phyloP scores from a whole-genome alignment of 2,113 vertebrate genomes.

The Panthera leo region DNA sequence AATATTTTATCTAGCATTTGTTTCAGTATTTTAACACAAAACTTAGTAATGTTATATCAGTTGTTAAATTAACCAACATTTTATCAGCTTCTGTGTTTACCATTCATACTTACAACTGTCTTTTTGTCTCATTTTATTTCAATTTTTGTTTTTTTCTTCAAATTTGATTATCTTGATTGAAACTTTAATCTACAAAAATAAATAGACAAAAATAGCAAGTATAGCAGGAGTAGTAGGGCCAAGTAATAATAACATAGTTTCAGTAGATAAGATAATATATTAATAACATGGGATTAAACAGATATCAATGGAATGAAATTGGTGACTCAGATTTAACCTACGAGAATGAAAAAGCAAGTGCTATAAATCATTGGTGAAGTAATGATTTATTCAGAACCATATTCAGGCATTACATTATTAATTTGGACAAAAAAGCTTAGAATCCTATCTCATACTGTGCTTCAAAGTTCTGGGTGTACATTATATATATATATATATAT shows the following conservation, averaged over 20 bases:
- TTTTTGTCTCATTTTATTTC: background rate
- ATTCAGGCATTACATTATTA: background rate
- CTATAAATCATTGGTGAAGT: background rate
- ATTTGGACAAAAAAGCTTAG: background rate
- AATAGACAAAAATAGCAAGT: background rate
- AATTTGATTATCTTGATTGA: background rate
- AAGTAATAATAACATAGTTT: background rate
- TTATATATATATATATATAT: background rate
- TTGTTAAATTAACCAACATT: background rate
- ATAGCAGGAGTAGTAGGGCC: background rate
- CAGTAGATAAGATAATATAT: background rate
- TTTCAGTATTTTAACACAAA: background rate
- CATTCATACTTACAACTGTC: background rate
- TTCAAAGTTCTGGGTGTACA: background rate
- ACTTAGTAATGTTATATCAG: background rate
- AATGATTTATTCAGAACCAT: background rate
- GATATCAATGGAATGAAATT: background rate
- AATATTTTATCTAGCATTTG: background rate
- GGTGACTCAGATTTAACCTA: background rate
- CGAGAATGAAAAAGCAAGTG: background rate
- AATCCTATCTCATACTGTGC: background rate
- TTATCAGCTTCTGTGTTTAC: background rate
- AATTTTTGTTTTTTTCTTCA: background rate
- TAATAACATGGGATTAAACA: background rate
- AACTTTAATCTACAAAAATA: background rate